Evolutionary conservation across 2,888 invertebrate genomes (phyloP), one percentile per base, ranked within the genome.

Genomic region (Exephanes ischioxanthus): DNA sequence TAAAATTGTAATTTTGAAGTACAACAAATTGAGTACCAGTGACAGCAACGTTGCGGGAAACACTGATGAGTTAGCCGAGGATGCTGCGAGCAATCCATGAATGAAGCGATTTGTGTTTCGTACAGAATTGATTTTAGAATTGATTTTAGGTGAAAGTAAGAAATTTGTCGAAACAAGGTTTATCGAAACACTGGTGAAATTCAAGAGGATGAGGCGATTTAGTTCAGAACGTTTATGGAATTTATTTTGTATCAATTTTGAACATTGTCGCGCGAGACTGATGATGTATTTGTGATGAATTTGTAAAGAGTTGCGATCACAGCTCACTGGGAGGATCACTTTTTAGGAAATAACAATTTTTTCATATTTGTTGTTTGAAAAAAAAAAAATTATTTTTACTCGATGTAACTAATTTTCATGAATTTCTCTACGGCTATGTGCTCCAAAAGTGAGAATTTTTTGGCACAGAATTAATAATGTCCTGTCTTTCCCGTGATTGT

Each of bases 21-120:
- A 89, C 61, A 85, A 83, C 45, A 86, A 83, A 84, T 82, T 88
- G 33, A 48, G 66, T 67, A 73, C 75, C 0, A 76, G 77, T 58
- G 82, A 83, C n/a, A 67, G 16, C 26, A 80, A 83, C 41, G 33
- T 70, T n/a, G 41, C 67, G 19, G 37, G 9, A n/a, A 73, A 70
- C 16, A 66, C 66, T 33, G 41, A 63, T 53, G 66, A 48, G 19
- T 61, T 22, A 33, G 73, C 75, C 14, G 66, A 73, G 33, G 58
- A 51, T 53, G 11, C 33, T 26, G 68, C 33, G 14, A 77, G 7
- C 11, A 51, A 14, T 55, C 70, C 51, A 14, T 48, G 45, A 48
- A 48, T 14, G 4, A 16, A 48, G 5, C 45, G 45, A 48, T n/a
- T 33, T n/a, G 26, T 14, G 16, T 30, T 61, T 61, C 14, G 9